Base-by-base conservation (phyloP, 2,888 invertebrate genomes). In the Pseudolycoriella hygida region DNA sequence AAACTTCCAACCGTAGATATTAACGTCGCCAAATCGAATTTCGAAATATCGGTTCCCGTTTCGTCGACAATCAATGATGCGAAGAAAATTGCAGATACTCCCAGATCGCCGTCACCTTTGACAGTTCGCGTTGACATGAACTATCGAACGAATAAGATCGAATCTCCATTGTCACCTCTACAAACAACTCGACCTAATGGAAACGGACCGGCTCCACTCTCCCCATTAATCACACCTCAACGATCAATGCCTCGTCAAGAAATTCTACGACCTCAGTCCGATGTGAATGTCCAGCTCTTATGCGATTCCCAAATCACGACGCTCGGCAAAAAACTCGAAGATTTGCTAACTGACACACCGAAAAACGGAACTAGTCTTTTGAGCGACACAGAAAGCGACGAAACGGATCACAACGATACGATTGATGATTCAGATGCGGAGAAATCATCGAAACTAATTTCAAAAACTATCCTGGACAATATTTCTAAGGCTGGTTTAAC, bases 401-500 rank as follows among this genome's bases (percentile, higher is more conserved):
- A 53, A 42, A 45, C 52, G 34, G 47, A 53, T 47, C 45, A 45
- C 49, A 50, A 51, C 45, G 51, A 50, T 49, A 51, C 47, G 20
- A 50, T 50, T 37, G 48, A 50, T 12, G n/a, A n/a, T 49, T 50
- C 48, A 43, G 49, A 45, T 48, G 30, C 44, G 48, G 45, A 46
- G 37, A 50, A 53, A 18, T 11, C 20, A 43, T 17, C 34, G 43
- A 57, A 57, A 47, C 55, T 51, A 32, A 52, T 57, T 49, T 71
- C 76, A 8, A 72, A 71, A 53, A 63, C 68, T n/a, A 74, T 78
- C 10, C 61, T 77, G 43, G 77, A 77, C 57, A 73, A 76, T 53
- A 80, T 80, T 55, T 70, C 77, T 30, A 76, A 74, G 59, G 78
- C 77, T 47, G 77, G 80, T n/a, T 71, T 70, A 46, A 72, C 75